phyloP scores from a whole-genome alignment of 1,140 invertebrate species.

The Saccostrea cuccullata region DNA sequence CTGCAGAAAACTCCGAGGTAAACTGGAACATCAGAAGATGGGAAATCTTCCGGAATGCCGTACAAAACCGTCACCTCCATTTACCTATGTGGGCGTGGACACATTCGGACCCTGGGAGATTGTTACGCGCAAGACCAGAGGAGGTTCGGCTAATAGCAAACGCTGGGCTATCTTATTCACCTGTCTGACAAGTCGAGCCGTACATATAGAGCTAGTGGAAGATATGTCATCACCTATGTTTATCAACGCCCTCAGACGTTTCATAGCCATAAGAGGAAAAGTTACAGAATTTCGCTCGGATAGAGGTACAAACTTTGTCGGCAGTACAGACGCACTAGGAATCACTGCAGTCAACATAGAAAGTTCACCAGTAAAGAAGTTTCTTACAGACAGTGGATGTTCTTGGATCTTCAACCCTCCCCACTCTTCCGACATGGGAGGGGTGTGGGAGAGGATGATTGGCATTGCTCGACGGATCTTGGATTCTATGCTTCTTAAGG shows the following conservation, averaged over 20 bases:
- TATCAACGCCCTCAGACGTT: neutral
- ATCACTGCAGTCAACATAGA: neutral
- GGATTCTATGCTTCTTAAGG: too few relatives aligned
- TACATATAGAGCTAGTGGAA: neutral
- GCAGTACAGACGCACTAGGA: too few relatives aligned
- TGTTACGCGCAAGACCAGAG: neutral
- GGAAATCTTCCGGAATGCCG: neutral
- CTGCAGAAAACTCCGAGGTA: conserved; percentile 1
- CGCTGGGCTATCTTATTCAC: conserved; percentile 17
- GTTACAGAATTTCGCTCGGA: conserved; percentile 1
- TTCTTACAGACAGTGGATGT: neutral
- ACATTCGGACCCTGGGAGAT: neutral
- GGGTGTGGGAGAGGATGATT: too few relatives aligned
- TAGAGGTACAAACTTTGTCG: too few relatives aligned
- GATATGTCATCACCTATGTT: conserved; percentile 23
- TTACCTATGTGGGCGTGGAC: conserved; percentile 24
- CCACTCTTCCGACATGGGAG: too few relatives aligned
- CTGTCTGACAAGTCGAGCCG: neutral
- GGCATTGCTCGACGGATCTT: too few relatives aligned
- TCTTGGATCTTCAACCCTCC: conserved; percentile 12
- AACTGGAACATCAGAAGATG: conserved; percentile 23
- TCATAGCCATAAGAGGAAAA: neutral
- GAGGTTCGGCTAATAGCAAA: neutral
- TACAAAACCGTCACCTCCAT: conserved; percentile 2
- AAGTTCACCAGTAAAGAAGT: neutral